Evolutionary conservation across 2,888 invertebrate species (phyloP), one percentile per base, ranked within the genome.

Genomic region (Agapetus fuscipes): DNA sequence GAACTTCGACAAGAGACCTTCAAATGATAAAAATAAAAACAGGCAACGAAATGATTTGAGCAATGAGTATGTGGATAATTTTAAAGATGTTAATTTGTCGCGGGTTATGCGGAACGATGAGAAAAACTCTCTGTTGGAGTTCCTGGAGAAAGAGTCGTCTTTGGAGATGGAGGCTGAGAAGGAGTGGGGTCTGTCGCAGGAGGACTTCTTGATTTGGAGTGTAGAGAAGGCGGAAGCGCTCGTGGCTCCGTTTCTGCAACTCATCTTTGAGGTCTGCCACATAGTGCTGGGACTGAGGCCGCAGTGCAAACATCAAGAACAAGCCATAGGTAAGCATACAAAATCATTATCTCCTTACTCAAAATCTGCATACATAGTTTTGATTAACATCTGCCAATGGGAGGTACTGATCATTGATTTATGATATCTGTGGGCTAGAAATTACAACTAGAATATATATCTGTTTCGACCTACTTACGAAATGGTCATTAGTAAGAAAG

Each of bases 181-280:
- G 15, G 61, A 58, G 39, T 54, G 57, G 51, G 67, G 61, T 11
- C 57, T 69, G 2, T 58, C 83, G 1, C 74, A 82, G 49, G 89
- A 89, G 54, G 90, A 90, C 58, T 91, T 88, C 61, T 72, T 91
- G 50, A 82, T 90, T 53, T 91, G 91, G 91, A 81, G 83, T 41
- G 78, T 85, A 38, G 79, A 78, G 55, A 72, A 73, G 42, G 68
- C 66, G 1, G 68, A 80, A 49, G 76, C 80, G 49, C 61, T 84
- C 41, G 74, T 83, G 37, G 72, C 78, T 38, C 82, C 83, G 2
- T 75, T 84, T 55, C 60, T 84, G 36, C 78, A 82, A 55, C 64
- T 85, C 29, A 61, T 84, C 46, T 80, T 83, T 57, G 83, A 84
- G 61, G 80, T 90, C 44, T 89, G 90, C 59, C 91, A 91, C 63